Evolutionary conservation across 2,113 vertebrate genomes (phyloP).

Genomic region (Toxostoma redivivum): DNA sequence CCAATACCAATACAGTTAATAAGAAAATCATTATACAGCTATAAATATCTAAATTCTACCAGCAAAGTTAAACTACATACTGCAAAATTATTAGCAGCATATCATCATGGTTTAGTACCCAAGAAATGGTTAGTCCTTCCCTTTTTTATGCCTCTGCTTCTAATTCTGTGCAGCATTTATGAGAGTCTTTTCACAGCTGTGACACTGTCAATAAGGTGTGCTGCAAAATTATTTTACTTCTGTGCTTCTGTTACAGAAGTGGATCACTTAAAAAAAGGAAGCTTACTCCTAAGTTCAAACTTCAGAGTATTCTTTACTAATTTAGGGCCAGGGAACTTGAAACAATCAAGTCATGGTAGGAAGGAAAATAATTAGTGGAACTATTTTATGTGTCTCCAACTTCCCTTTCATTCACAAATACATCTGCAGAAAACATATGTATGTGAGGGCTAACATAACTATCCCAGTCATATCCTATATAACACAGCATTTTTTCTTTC

Average conservation of each 20-base stretch:
- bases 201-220: not conserved
- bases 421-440: not conserved
- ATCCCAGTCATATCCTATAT: not conserved
- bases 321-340: not conserved
- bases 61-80: not conserved
- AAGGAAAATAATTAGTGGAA: not conserved
- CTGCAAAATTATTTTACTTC: not conserved
- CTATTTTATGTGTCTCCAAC: not conserved
- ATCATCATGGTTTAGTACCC: not conserved
- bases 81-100: not conserved
- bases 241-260: not conserved
- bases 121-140: not conserved
- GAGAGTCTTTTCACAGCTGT: not conserved
- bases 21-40: not conserved
- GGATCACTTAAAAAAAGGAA: not conserved
- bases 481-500: not conserved
- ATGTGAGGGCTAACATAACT: not conserved
- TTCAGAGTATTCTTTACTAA: not conserved
- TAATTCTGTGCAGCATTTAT: not conserved
- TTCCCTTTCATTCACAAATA: not conserved
- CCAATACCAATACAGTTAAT: not conserved
- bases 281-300: not conserved
- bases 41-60: not conserved
- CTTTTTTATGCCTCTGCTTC: not conserved
- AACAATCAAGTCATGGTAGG: not conserved